These are phyloP conservation scores for Dendrocincla tyrannina DNA, from an alignment of 2,797 vertebrate genomes.

Conservation along the genomic window DNA sequence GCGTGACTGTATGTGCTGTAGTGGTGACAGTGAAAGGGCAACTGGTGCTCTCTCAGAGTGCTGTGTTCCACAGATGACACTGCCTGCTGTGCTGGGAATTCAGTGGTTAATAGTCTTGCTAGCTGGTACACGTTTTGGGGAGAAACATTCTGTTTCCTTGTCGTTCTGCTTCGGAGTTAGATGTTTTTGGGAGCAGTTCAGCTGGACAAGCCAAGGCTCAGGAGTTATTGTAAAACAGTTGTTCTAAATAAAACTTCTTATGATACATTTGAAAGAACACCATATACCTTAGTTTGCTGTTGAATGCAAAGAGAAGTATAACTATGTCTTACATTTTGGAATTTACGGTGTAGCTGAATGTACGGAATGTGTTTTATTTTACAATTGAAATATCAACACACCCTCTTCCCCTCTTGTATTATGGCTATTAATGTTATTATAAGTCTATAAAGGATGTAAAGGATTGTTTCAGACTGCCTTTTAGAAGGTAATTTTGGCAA, in stretches of 20 bases:
- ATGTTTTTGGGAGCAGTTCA: conserved; percentile 14
- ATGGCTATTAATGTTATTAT: neutral
- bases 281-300: conserved; percentile 31
- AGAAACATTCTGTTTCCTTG: neutral
- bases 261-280: neutral
- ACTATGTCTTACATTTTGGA: neutral
- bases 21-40: neutral
- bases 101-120: neutral
- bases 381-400: neutral
- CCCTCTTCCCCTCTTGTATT: neutral
- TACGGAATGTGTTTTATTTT: neutral
- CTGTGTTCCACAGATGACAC: neutral
- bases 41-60: neutral
- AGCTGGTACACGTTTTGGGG: neutral
- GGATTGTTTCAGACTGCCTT: neutral
- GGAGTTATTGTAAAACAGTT: conserved; percentile 15
- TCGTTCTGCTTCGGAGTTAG: neutral
- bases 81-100: neutral
- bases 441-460: neutral
- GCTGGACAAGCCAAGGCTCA: neutral
- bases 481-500: neutral
- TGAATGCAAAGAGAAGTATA: neutral
- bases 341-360: neutral
- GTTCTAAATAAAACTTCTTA: conserved; percentile 14
- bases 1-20: accelerated